phyloP scores from a whole-genome alignment of 2,113 vertebrate species.

The Sisor rabdophorus region DNA sequence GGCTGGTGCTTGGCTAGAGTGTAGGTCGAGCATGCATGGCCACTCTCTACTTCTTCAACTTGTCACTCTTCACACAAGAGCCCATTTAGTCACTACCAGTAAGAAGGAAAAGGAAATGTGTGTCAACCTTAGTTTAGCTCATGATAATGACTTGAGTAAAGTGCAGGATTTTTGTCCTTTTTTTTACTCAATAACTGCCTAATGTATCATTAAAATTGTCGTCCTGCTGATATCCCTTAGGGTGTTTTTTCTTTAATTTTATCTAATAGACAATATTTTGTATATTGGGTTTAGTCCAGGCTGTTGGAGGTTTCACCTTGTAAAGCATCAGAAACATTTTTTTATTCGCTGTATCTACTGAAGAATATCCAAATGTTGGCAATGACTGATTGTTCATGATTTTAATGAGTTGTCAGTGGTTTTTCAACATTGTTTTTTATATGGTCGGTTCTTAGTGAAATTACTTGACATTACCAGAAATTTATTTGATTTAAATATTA shows the following conservation, averaged over 20 bases:
- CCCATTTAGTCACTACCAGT: slow-evolving; percentile 55
- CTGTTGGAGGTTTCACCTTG: not conserved
- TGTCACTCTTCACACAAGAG: slow-evolving; percentile 69
- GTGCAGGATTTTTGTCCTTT: slow-evolving; percentile 35
- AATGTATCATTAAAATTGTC: not conserved
- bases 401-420: no score
- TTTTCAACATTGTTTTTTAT: no score
- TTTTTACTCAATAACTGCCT: slow-evolving; percentile 32
- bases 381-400: no score
- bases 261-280: not conserved
- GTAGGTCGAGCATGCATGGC: slow-evolving; percentile 68
- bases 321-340: not conserved
- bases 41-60: slow-evolving; percentile 66
- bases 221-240: not conserved
- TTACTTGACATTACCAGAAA: no score
- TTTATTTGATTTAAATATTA: no score
- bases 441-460: no score
- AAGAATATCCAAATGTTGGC: no score
- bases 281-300: not conserved
- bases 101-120: slow-evolving; percentile 41
- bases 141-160: slow-evolving; percentile 24
- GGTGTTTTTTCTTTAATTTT: not conserved
- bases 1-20: slow-evolving; percentile 65
- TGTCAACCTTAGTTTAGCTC: slow-evolving; percentile 61
- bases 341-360: no score